Base-by-base conservation (phyloP, 1,140 invertebrate species). In the Scylla paramamosain region DNA sequence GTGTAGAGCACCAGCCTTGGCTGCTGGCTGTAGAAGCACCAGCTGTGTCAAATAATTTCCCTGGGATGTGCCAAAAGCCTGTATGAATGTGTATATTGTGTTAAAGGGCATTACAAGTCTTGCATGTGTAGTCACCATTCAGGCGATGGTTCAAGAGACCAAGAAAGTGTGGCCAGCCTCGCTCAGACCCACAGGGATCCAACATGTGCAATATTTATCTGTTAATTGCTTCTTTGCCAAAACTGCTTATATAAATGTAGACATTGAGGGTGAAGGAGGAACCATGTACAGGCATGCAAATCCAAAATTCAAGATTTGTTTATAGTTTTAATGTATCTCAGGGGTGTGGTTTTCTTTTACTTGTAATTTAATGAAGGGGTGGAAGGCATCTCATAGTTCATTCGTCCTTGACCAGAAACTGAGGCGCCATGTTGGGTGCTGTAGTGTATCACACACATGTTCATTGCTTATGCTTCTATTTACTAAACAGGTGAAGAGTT, bases 41-140 rank as follows among this genome's bases (percentile, higher is more conserved):
- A n/a, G 90, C 52, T 77, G 52, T 12, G 32, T 32, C 67, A 29
- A 59, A n/a, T 39, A 6, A 91, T 6, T 91, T 59, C 48, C 20
- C 59, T 46, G 48, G 89, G 89, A 39, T 91, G 88, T 90, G 88
- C 88, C 88, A 90, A 91, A 91, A 45, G 46, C 89, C 48, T 91
- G n/a, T 59, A 59, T 91, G 32, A 39, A 92, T 82, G 48, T 46
- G 83, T 39, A 92, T 92, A 67, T 92, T 89, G 90, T 32, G 90
- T 91, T 91, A 10, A 91, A 91, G 48, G 90, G 52, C 52, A 91
- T 91, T 91, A 82, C 31, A 4, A 91, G 52, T 77, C 48, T 59
- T 93, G 46, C 45, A 84, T 93, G 77, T 93, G 83, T 48, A 91
- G 59, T 39, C 77, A 91, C 16, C 52, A 16, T 77, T 77, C 20